A percentile compares a stretch with the other conserved stretches of the same genome.
phyloP scores from a whole-genome alignment of 2,888 invertebrate species.

The Heliconius ethilla region DNA sequence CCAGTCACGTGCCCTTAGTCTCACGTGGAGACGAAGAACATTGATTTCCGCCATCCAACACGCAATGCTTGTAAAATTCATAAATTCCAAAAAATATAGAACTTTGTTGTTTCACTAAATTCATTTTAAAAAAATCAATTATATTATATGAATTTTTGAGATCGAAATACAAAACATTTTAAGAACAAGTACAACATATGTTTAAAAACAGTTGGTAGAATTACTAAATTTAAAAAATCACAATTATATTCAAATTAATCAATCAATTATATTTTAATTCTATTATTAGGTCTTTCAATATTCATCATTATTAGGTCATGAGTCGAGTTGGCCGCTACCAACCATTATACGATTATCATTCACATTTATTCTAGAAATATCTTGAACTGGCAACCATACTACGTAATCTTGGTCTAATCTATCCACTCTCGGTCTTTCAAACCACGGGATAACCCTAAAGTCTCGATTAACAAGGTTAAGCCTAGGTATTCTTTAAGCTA shows the following conservation, averaged over 20 bases:
- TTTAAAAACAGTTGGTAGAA: no score
- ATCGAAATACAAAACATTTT: no score
- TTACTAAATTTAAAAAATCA: no score
- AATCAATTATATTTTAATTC: slow-evolving; percentile 54
- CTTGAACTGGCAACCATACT: slow-evolving; percentile 61
- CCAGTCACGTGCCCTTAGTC: no score
- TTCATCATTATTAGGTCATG: slow-evolving; percentile 49
- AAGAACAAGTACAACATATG: no score
- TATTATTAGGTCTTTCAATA: slow-evolving; percentile 15
- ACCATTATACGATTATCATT: slow-evolving; percentile 50
- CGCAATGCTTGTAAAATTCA: no score
- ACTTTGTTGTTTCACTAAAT: no score
- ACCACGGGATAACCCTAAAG: slow-evolving; percentile 65
- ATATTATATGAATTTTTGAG: no score
- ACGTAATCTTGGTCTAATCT: slow-evolving; percentile 60
- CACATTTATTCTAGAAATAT: slow-evolving; percentile 58
- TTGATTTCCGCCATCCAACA: background rate
- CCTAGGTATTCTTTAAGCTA: slow-evolving; percentile 68
- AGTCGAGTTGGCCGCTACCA: slow-evolving; percentile 52
- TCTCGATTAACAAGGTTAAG: slow-evolving; percentile 58
- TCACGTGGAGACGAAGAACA: background rate
- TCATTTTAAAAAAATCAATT: no score
- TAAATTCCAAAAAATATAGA: no score
- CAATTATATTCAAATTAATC: background rate
- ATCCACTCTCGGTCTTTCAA: slow-evolving; percentile 54